These are phyloP conservation scores for Chrysodeixis includens DNA, from an alignment of 2,888 invertebrate species.

Conservation along the genomic window DNA sequence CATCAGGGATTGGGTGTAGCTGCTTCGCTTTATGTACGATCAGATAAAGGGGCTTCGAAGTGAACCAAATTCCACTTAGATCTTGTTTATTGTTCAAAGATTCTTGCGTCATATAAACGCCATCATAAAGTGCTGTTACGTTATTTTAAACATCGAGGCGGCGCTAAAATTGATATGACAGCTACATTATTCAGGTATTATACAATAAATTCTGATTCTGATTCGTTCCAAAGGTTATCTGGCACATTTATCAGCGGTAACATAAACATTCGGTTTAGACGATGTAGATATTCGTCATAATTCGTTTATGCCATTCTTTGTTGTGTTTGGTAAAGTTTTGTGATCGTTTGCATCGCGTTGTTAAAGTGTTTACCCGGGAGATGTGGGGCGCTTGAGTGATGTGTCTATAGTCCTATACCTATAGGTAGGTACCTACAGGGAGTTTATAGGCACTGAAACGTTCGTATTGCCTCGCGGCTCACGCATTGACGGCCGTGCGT, in stretches of 20 bases:
- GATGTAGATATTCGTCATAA: conserved; percentile 18
- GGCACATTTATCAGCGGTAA: conserved; percentile 23
- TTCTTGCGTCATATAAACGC: conserved; percentile 17
- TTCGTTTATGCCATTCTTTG: conserved; percentile 18
- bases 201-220: conserved; percentile 26
- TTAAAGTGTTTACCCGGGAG: conserved; percentile 38
- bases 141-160: conserved; percentile 10
- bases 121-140: conserved; percentile 18
- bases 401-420: conserved; percentile 28
- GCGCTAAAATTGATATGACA: conserved; percentile 16
- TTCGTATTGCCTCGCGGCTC: conserved; percentile 56
- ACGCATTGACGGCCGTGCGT: conserved; percentile 66
- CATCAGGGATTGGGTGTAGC: not conserved
- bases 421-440: conserved; percentile 49
- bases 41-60: not conserved
- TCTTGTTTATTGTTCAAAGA: conserved; percentile 16
- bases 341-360: conserved; percentile 18
- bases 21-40: not conserved
- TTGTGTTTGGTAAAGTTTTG: conserved; percentile 17
- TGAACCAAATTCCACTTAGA: conserved; percentile 10
- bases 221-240: conserved; percentile 28
- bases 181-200: conserved; percentile 23
- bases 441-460: conserved; percentile 59
- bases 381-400: conserved; percentile 43
- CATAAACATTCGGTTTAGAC: conserved; percentile 25